Evolutionary conservation across 1,140 invertebrate species (phyloP).

Genomic region (Helicorthomorpha holstii): DNA sequence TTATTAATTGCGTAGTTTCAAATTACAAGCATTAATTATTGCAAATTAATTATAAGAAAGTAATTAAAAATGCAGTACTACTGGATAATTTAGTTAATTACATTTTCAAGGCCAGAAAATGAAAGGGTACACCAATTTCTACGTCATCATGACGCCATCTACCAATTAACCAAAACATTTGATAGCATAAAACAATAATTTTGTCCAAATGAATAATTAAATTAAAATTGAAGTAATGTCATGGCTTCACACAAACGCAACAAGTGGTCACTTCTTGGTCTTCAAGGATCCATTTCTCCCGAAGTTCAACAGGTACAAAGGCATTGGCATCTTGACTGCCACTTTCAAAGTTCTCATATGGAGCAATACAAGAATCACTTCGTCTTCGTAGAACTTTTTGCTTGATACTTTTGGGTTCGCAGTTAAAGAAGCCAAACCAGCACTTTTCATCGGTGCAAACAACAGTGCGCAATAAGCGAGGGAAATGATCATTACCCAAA

Average conservation of each 20-base stretch:
- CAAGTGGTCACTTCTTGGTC: slow-evolving; percentile 3
- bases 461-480: background rate
- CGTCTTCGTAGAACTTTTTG: slow-evolving; percentile 3
- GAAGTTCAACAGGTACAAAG: background rate
- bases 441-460: background rate
- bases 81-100: too few species aligned
- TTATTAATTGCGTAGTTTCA: too few species aligned
- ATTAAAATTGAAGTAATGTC: too few species aligned
- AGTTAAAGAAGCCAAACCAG: slow-evolving; percentile 4
- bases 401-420: background rate
- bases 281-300: slow-evolving; percentile 6
- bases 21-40: too few species aligned
- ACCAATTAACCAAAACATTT: too few species aligned
- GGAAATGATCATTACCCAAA: slow-evolving; percentile 3
- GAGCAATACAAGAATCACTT: background rate
- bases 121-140: too few species aligned
- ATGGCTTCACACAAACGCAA: slow-evolving; percentile 6
- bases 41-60: too few species aligned
- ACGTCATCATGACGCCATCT: too few species aligned
- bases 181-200: too few species aligned
- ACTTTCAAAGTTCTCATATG: background rate
- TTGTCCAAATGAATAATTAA: too few species aligned
- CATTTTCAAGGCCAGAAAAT: too few species aligned
- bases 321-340: background rate
- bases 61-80: too few species aligned